Conservation (phyloP, 1,140 invertebrate genomes). For the Rhyzopertha dominica region DNA sequence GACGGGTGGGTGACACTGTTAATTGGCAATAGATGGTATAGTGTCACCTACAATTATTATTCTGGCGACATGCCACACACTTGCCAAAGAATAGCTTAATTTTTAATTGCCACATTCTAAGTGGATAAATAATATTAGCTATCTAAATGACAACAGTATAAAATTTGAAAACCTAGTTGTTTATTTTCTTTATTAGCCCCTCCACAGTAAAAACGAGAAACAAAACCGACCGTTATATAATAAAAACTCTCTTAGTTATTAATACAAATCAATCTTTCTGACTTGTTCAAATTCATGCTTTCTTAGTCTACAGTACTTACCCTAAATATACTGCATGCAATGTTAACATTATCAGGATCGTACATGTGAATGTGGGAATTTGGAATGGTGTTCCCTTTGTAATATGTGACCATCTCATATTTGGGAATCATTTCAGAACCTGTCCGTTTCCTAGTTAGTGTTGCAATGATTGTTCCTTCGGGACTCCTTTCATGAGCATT, state of each 20-base stretch:
- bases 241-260: background rate
- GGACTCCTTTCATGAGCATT: slow-evolving; percentile 82
- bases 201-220: slow-evolving; percentile 3
- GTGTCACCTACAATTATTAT: no score
- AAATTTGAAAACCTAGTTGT: no score
- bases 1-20: no score
- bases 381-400: slow-evolving; percentile 81
- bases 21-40: no score
- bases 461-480: slow-evolving; percentile 85
- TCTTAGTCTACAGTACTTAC: slow-evolving; percentile 51
- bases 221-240: background rate
- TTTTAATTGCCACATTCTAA: no score
- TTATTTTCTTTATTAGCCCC: no score
- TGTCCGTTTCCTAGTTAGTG: slow-evolving; percentile 75
- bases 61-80: no score
- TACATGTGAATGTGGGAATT: slow-evolving; percentile 93
- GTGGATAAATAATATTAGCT: no score
- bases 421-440: slow-evolving; percentile 77
- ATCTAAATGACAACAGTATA: no score
- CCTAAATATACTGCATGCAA: slow-evolving; percentile 86
- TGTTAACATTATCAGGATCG: slow-evolving; percentile 87
- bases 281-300: no score
- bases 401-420: slow-evolving; percentile 89
- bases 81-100: no score
- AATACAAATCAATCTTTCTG: no score